Base-by-base conservation (phyloP, 2,797 vertebrate genomes). In the Sebastes diploproa region DNA sequence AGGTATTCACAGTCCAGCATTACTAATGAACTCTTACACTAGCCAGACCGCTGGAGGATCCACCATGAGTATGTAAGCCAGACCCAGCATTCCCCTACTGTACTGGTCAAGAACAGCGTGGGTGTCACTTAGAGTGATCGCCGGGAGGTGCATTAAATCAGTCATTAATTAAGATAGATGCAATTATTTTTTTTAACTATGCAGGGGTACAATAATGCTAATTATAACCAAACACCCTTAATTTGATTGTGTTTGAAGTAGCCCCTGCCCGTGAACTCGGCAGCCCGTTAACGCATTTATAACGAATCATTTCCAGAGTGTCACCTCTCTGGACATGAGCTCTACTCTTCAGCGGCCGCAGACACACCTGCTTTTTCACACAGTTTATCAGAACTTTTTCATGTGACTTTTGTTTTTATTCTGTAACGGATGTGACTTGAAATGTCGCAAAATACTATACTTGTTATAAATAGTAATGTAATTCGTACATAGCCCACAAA, bases 1-100 rank as follows among this genome's bases (percentile, higher is more conserved):
- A 81, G 71, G 59, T 74, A 82, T 68, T 80, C 69, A 83, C 42
- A 69, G 52, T 77, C 50, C 67, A 32, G 60, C 62, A 60, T 75
- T 81, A 60, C 23, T 72, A 56, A 86, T 70, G 11, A 85, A 86
- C 69, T 66, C 52, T 64, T 64, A 32, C 36, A 36, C 56, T 30
- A 27, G 52, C 64, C 46, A 66, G 32, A 70, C 63, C 8, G 27
- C 52, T 55, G 52, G 52, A 55, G 52, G 9, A 55, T 22, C 52
- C 52, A 55, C 52, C 20, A 22, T 12, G n/a, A 55, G 52, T 1
- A 55, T 55, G 52, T 55, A 3, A 6, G 52, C 52, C 52, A 0
- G n/a, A 55, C 52, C 52, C 9, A 55, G 52, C 10, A 12, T 55
- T 22, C 20, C n/a, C 9, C 52, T 55, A 22, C 0, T 55, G n/a